Base-by-base conservation (phyloP, 2,113 vertebrate genomes). In the Arenaria interpres region DNA sequence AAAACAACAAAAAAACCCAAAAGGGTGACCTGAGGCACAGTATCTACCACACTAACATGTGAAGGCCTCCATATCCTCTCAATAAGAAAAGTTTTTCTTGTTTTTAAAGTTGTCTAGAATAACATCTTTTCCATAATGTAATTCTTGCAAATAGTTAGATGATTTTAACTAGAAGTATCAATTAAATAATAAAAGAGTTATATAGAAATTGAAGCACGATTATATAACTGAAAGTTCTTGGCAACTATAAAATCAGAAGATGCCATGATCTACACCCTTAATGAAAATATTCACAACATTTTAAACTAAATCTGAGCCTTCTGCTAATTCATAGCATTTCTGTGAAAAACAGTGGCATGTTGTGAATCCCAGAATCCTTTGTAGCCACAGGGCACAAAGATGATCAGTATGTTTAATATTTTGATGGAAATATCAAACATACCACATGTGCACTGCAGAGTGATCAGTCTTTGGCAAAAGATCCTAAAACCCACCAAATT, bases 401-500 rank as follows among this genome's bases (percentile, higher is more conserved):
- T 43, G 63, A 94, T 89, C 84, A 86, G 57, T 39, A 64, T n/a
- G 35, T 69, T 94, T 86, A 76, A 48, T 86, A 86, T 91, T 94
- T 89, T 60, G 73, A 96, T 89, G 88, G 79, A 88, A 94, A 85
- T 60, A 85, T 81, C 77, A 93, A 80, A 39, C 45, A 77, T 60
- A 84, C 45, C 14, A 7, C 68, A 80, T 89, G 63, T 12, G 68
- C 45, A 80, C 41, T 69, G 50, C 81, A 53, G 88, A 91, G 15
- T 7, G 25, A 93, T 93, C 77, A 77, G 85, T 50, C 85, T 64
- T 94, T 77, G 63, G 80, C 75, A 95, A 85, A 10, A 54, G 45
- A 82, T 32, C 24, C 39, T 75, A 35, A 76, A 80, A 76, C 73
- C 51, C 12, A 81, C 50, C 4, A 0, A 39, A 56, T 89, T 77